A percentile compares a stretch with the other conserved stretches of the same genome.
Evolutionary conservation across 2,888 invertebrate genomes (phyloP).

Genomic region (Aromia moschata): DNA sequence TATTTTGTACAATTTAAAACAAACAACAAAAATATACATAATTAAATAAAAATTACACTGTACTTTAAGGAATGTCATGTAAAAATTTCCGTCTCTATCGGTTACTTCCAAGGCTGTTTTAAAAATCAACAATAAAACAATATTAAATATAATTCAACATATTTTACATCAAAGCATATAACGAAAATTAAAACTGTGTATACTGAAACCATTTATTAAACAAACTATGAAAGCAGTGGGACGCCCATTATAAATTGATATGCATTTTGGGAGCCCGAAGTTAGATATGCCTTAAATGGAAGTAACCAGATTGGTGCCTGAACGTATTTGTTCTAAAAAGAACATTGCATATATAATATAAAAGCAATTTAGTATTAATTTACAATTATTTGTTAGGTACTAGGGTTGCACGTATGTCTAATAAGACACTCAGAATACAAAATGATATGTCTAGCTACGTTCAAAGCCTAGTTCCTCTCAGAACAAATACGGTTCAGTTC

Average conservation of each 20-base stretch:
- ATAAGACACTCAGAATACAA: background rate
- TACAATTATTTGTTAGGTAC: background rate
- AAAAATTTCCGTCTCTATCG: slow-evolving; percentile 13
- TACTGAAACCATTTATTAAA: too few species aligned
- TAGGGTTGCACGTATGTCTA: background rate
- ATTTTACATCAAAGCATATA: too few species aligned
- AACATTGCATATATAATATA: background rate
- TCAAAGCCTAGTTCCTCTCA: background rate
- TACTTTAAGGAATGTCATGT: slow-evolving; percentile 45
- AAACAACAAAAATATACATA: slow-evolving; percentile 49
- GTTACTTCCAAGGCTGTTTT: slow-evolving; percentile 6
- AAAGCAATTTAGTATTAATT: background rate
- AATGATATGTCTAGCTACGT: background rate
- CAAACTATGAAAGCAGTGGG: too few species aligned
- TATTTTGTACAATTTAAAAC: slow-evolving; percentile 48
- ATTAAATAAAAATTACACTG: slow-evolving; percentile 41
- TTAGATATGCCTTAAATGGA: too few species aligned
- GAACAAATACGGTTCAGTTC: slow-evolving; percentile 15
- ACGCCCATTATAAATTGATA: too few species aligned
- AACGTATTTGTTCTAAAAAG: slow-evolving; percentile 16
- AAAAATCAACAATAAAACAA: too few species aligned
- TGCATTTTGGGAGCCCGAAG: too few species aligned
- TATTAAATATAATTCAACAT: too few species aligned
- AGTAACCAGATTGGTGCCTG: background rate
- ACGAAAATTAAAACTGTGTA: too few species aligned